Base-by-base conservation (phyloP, 1,140 invertebrate species). In the Ceratosolen fusciceps region DNA sequence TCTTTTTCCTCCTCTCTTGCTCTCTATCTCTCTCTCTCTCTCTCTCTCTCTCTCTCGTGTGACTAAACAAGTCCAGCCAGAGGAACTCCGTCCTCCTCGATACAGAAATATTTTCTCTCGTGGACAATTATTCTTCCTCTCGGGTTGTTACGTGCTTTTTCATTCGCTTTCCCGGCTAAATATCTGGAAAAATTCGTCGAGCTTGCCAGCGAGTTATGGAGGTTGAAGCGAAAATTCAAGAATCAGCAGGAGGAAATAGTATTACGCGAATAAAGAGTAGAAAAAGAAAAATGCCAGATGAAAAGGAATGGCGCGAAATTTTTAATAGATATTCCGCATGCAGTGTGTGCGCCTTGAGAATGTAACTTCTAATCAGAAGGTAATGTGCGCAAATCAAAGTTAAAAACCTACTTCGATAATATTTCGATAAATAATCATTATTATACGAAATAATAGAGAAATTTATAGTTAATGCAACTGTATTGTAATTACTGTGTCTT, bases 71-170 rank as follows among this genome's bases (percentile, higher is more conserved):
- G 26, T 5, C 60, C 47, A 21, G 10, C 10, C 56, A 68, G n/a
- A n/a, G 56, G 58, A 78, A 78, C 43, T 72, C 60, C 52, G 29
- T 72, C 65, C 29, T 52, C 43, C 52, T 65, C 68, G n/a, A 78
- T 72, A 73, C 68, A 78, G 72, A 65, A 78, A 78, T 73, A 78
- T 78, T 65, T 78, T 54, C 58, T 26, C 29, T 52, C 54, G n/a
- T 21, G 39, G 21, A 19, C 56, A 26, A 78, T 78, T 78, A 62
- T 65, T 79, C 29, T 73, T 60, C 43, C 70, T 73, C 43, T 62
- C 19, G 29, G n/a, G 43, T 52, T 70, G 12, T 70, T 70, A 0
- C 14, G 34, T 49, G 0, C 0, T 39, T 43, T 70, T 56, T 56
- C 39, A 31, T 65, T 56, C 21, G 16, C 49, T 74, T 29, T 29